Percentiles rank a stretch among this genome's conserved stretches.
phyloP scores from a whole-genome alignment of 2,113 vertebrate genomes.

The Dasyornis broadbenti region DNA sequence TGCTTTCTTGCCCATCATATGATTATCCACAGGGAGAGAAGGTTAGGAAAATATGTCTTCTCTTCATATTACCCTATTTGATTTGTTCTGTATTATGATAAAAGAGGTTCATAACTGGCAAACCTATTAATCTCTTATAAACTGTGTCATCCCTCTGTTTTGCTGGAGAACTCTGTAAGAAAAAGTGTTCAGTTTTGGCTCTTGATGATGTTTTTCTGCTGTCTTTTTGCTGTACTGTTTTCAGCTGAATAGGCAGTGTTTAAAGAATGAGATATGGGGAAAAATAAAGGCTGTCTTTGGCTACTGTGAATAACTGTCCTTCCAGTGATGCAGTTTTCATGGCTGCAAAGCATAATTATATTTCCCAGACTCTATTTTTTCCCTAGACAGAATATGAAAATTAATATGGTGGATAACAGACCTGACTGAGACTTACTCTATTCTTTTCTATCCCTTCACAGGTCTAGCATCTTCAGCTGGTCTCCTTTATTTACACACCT shows the following conservation, averaged over 20 bases:
- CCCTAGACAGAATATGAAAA: neutral
- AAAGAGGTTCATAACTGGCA: neutral
- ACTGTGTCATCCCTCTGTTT: neutral
- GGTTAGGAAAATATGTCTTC: neutral
- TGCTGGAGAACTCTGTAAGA: neutral
- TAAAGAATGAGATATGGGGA: neutral
- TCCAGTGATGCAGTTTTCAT: neutral
- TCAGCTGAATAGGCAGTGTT: neutral
- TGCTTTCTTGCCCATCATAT: neutral
- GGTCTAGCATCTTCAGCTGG: constrained; percentile 60
- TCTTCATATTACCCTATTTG: neutral
- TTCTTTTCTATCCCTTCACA: constrained; percentile 19
- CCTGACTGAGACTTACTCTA: neutral
- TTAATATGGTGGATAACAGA: neutral
- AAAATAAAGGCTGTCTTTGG: neutral
- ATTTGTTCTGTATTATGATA: neutral
- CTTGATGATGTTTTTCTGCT: neutral
- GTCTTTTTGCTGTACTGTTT: neutral
- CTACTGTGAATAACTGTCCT: neutral
- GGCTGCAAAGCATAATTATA: neutral
- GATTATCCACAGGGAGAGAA: neutral
- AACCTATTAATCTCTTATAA: neutral
- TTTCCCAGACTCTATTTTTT: neutral
- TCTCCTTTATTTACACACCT: constrained; percentile 68
- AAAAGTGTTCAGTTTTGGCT: neutral